Conservation (phyloP, 2,113 vertebrate species). For the Addax nasomaculatus region DNA sequence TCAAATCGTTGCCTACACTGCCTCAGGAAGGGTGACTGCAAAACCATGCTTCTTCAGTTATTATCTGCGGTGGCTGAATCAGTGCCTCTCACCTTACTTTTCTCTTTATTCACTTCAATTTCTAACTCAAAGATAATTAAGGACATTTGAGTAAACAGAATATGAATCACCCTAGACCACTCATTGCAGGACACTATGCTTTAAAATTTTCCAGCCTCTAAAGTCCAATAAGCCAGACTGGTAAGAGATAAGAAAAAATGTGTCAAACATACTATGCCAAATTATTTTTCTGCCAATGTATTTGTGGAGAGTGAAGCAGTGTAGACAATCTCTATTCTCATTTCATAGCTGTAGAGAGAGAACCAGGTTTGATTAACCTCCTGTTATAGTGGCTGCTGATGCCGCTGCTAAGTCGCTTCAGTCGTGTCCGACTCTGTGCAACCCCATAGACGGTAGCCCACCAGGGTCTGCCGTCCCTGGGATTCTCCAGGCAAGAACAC, state of each 20-base stretch:
- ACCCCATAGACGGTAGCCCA: no score
- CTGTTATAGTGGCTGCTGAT: neutral
- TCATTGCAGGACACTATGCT: neutral
- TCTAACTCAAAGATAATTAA: neutral
- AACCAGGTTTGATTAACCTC: neutral
- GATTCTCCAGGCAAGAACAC: no score
- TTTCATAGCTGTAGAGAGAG: neutral
- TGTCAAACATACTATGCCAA: neutral
- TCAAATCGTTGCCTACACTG: neutral
- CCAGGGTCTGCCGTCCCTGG: fast-evolving
- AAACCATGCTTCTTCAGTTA: neutral
- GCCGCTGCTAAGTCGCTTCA: no score
- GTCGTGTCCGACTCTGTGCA: no score
- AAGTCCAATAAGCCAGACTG: neutral
- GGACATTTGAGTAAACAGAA: neutral
- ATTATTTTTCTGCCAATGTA: neutral
- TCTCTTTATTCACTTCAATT: neutral
- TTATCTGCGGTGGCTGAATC: neutral
- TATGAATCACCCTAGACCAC: neutral
- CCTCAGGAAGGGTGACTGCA: neutral
- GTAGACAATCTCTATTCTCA: neutral
- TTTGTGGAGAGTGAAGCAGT: neutral
- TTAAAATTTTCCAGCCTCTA: neutral
- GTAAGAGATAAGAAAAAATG: neutral
- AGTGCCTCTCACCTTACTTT: neutral